Percentiles rank a stretch among this genome's conserved stretches.
phyloP scores from a whole-genome alignment of 2,113 vertebrate species.

The Antechinus stuartii region DNA sequence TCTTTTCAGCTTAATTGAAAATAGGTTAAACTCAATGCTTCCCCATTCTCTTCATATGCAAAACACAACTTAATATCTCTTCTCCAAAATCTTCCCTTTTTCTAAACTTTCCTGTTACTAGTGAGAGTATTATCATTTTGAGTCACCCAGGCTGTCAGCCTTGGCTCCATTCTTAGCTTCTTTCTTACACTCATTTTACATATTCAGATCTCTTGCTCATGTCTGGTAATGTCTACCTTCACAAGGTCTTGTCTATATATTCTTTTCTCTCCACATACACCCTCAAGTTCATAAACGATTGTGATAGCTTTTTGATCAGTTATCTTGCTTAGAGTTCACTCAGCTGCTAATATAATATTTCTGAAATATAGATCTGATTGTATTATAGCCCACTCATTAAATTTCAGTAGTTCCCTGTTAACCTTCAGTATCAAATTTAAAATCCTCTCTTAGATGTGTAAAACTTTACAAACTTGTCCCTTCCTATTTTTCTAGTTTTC shows the following conservation, averaged over 20 bases:
- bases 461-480: not conserved
- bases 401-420: not conserved
- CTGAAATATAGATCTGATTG: not conserved
- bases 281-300: not conserved
- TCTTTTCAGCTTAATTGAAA: not conserved
- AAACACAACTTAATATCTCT: not conserved
- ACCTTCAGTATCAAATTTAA: not conserved
- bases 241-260: not conserved
- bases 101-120: not conserved
- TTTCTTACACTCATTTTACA: not conserved
- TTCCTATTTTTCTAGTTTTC: not conserved
- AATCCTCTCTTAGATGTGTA: not conserved
- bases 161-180: not conserved
- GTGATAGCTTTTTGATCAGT: not conserved
- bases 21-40: not conserved
- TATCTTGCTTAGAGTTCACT: not conserved
- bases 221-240: not conserved
- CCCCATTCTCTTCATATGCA: not conserved
- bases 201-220: not conserved
- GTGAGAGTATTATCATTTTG: not conserved
- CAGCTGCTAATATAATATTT: not conserved
- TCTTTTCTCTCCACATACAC: not conserved
- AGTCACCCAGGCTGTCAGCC: not conserved
- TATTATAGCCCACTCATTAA: not conserved
- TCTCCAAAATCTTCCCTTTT: not conserved